Percentiles rank a stretch among this genome's conserved stretches.
These are phyloP conservation scores for Petrocephalus sullivani DNA, from an alignment of 2,797 vertebrate species.

Conservation along the genomic window DNA sequence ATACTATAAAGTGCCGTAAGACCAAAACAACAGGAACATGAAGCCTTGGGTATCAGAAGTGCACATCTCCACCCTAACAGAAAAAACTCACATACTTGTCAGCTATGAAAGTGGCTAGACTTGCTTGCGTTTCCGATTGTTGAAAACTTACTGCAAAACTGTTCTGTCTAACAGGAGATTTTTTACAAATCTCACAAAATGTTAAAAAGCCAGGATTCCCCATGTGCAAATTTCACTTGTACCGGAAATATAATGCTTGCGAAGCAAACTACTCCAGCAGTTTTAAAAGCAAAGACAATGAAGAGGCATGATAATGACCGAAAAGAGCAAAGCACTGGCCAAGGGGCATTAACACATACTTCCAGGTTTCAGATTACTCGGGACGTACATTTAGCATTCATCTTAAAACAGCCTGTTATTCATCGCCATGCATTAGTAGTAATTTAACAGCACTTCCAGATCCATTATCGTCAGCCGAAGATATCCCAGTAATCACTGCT, in stretches of 20 bases:
- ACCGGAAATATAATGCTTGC: background rate
- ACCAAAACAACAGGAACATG: background rate
- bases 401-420: background rate
- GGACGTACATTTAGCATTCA: background rate
- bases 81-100: background rate
- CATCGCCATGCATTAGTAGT: background rate
- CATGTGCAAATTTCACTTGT: background rate
- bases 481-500: background rate
- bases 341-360: background rate
- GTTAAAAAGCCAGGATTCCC: background rate
- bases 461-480: background rate
- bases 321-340: background rate
- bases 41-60: background rate
- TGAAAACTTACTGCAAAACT: background rate
- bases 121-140: background rate
- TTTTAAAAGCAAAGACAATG: background rate
- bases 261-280: background rate
- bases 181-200: background rate
- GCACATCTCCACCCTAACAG: background rate
- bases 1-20: background rate
- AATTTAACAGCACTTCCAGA: background rate
- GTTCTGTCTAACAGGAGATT: background rate
- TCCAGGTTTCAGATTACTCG: background rate
- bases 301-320: background rate
- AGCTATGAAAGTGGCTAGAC: background rate